Base-by-base conservation (phyloP, 2,888 invertebrate genomes). In the Cephus pulcher region DNA sequence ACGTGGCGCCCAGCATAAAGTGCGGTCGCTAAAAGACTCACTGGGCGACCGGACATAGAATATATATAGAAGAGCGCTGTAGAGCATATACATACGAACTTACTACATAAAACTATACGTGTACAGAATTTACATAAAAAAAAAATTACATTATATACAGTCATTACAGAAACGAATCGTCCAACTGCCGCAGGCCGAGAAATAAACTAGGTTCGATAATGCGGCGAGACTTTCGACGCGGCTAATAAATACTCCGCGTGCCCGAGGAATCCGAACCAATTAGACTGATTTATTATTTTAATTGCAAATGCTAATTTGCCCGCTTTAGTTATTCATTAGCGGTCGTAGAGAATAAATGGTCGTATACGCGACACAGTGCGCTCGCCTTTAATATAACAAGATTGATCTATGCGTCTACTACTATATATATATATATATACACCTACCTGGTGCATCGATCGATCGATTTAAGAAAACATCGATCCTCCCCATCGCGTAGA, bases 261-360 rank as follows among this genome's bases (percentile, higher is more conserved):
- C 82, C 74, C 75, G 79, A 73, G 79, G 79, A 80, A 84, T 82
- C 76, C 80, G 56, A 78, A 77, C 82, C 79, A 82, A 82, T 82
- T 81, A 74, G 78, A 73, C 76, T 82, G 84, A 84, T 84, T 82
- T 83, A 84, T 81, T 81, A 82, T 82, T 83, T 81, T 79, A 80
- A 83, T 81, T 78, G 79, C 76, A 75, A 76, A 68, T 40, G 34
- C 76, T 81, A 83, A 83, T 82, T 79, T 75, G 75, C 74, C 15
- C 78, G 79, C 56, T 74, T 74, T 80, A 82, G 82, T 82, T 84
- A 84, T 83, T 82, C 81, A 78, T 69, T 73, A 34, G 40, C n/a
- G 73, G 77, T 23, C 15, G 9, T 1, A 2, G 23, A 23, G 9
- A 23, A 56, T 23, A 23, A 56, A 15, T 56, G 23, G 6, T 6